Conservation (phyloP, 1,140 invertebrate species). For the Sycobia sp. region DNA sequence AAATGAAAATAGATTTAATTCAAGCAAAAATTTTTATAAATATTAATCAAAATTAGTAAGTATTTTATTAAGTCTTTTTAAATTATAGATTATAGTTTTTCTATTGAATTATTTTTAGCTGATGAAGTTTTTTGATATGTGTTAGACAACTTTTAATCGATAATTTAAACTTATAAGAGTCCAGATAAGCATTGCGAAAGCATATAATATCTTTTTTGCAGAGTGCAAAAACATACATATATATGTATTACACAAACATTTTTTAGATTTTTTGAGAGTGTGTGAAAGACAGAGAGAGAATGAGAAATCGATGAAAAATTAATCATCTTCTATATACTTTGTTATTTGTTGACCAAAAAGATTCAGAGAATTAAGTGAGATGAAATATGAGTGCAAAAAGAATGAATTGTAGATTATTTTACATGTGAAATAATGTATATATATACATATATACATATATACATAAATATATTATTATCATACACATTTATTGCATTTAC, state of each 20-base stretch:
- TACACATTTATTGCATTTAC: conserved; percentile 31
- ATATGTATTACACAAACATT: conserved; percentile 23
- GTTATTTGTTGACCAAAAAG: conserved; percentile 49
- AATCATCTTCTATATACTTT: conserved; percentile 41
- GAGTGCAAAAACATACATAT: conserved; percentile 3
- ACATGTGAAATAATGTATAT: conserved; percentile 55
- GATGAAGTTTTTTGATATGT: not conserved
- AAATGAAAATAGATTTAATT: conserved; percentile 3
- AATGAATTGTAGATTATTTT: conserved; percentile 48
- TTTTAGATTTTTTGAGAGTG: conserved; percentile 34
- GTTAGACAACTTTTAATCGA: conserved; percentile 9
- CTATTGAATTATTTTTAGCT: not conserved
- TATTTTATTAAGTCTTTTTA: conserved; percentile 1
- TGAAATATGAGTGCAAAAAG: conserved; percentile 16
- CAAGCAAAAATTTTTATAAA: conserved; percentile 10
- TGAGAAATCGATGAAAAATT: conserved; percentile 28
- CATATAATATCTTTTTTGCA: conserved; percentile 17
- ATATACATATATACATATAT: conserved; percentile 51
- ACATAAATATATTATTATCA: conserved; percentile 45
- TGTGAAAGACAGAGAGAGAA: conserved; percentile 30
- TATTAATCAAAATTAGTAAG: not conserved
- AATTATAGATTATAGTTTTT: conserved; percentile 3
- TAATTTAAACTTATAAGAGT: conserved; percentile 9
- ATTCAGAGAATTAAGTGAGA: conserved; percentile 36
- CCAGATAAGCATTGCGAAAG: not conserved